Conservation (phyloP, 2,797 vertebrate genomes). For the Sternotherus odoratus region DNA sequence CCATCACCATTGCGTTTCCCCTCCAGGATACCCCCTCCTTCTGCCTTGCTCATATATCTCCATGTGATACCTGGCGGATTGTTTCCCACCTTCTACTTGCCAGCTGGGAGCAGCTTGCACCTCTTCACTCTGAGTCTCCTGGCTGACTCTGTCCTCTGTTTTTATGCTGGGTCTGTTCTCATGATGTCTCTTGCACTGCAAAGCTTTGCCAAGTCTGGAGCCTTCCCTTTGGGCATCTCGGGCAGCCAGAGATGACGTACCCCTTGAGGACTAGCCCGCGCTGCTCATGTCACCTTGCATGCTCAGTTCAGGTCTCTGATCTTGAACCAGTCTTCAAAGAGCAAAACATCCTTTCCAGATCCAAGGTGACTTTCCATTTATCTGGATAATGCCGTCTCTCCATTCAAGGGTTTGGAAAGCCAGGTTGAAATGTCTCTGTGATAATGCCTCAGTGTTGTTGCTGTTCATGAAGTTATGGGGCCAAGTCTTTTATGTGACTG, state of each 20-base stretch:
- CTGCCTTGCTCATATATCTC: not conserved
- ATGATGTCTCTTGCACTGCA: not conserved
- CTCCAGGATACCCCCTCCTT: not conserved
- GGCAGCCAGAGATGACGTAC: not conserved
- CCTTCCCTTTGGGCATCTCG: not conserved
- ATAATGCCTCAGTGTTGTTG: not conserved
- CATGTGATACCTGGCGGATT: not conserved
- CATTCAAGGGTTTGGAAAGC: not conserved
- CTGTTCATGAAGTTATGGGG: too few species aligned
- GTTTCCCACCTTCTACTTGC: not conserved
- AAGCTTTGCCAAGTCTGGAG: not conserved
- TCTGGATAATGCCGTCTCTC: not conserved
- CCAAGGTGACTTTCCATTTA: not conserved
- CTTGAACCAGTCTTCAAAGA: not conserved
- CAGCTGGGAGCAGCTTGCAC: not conserved
- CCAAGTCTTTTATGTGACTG: too few species aligned
- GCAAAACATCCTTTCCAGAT: not conserved
- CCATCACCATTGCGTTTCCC: not conserved
- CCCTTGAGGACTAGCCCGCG: not conserved
- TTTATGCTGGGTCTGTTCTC: not conserved
- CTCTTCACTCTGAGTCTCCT: not conserved
- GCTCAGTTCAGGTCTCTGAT: not conserved
- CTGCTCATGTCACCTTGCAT: not conserved
- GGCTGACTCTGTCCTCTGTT: not conserved
- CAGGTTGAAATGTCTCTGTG: not conserved